Percentiles rank a stretch among this genome's conserved stretches.
These are phyloP conservation scores for Scomberomorus guttatus DNA, from an alignment of 2,797 vertebrate genomes.

Conservation along the genomic window DNA sequence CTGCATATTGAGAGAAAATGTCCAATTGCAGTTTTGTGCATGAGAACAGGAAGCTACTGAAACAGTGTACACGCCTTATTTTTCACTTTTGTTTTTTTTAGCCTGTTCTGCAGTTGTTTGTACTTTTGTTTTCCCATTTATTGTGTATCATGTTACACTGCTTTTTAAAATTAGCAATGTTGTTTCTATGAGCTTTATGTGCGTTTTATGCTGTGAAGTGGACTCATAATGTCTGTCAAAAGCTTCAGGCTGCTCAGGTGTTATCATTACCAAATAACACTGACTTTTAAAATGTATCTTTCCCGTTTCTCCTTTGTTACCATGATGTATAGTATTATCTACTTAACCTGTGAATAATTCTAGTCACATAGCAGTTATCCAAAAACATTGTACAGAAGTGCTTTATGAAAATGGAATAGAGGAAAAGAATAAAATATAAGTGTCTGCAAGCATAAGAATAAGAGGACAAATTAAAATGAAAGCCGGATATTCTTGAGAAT, in stretches of 20 bases:
- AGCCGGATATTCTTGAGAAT: too few species aligned
- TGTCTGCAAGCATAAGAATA: not conserved
- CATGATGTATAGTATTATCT: too few species aligned
- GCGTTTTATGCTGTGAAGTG: slow-evolving; percentile 55
- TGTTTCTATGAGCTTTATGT: slow-evolving; percentile 33
- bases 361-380: not conserved
- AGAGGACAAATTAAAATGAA: not conserved
- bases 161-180: slow-evolving; percentile 20
- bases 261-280: slow-evolving; percentile 31
- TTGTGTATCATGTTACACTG: slow-evolving; percentile 9
- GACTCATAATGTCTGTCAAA: slow-evolving; percentile 26
- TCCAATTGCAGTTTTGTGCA: slow-evolving; percentile 47
- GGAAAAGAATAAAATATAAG: not conserved
- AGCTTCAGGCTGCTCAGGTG: slow-evolving; percentile 58
- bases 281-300: not conserved
- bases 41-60: slow-evolving; percentile 28
- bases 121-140: slow-evolving; percentile 1
- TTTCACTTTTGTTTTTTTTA: slow-evolving; percentile 48
- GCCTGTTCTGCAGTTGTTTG: not conserved
- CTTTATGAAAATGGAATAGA: not conserved
- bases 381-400: not conserved
- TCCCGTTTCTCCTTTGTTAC: slow-evolving; percentile 3
- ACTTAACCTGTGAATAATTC: not conserved
- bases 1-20: slow-evolving; percentile 49
- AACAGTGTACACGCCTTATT: slow-evolving; percentile 15